Conservation (phyloP, 1,140 invertebrate species). For the Cyclina sinensis region DNA sequence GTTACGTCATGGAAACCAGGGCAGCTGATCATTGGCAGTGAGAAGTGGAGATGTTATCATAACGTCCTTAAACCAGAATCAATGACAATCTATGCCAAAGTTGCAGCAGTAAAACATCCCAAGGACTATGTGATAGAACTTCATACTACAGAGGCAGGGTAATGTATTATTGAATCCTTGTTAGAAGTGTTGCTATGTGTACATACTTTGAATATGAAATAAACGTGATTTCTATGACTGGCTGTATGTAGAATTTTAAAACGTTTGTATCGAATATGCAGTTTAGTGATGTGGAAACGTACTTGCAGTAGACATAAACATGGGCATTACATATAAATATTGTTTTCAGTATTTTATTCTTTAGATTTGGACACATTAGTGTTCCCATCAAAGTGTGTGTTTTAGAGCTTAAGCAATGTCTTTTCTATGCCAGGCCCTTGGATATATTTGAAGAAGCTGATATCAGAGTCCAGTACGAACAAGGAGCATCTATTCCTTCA, state of each 20-base stretch:
- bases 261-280: too few species aligned
- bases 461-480: slow-evolving; percentile 35
- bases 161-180: neutral
- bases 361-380: too few species aligned
- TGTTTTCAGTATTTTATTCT: too few species aligned
- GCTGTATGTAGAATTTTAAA: too few species aligned
- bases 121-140: slow-evolving; percentile 37
- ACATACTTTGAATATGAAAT: too few species aligned
- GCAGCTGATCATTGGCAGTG: slow-evolving; percentile 40
- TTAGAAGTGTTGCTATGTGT: too few species aligned
- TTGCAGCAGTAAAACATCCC: slow-evolving; percentile 10
- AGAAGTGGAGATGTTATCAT: slow-evolving; percentile 38
- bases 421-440: slow-evolving; percentile 21
- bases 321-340: too few species aligned
- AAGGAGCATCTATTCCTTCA: neutral
- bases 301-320: too few species aligned
- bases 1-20: slow-evolving; percentile 31
- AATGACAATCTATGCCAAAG: slow-evolving; percentile 33
- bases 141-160: slow-evolving; percentile 35
- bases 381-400: too few species aligned
- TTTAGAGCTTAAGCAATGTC: too few species aligned
- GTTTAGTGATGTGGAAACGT: too few species aligned
- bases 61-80: slow-evolving; percentile 5
- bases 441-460: slow-evolving; percentile 48
- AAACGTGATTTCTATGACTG: too few species aligned